Conservation (phyloP, 2,888 invertebrate species). For the Pyrocoelia pectoralis region DNA sequence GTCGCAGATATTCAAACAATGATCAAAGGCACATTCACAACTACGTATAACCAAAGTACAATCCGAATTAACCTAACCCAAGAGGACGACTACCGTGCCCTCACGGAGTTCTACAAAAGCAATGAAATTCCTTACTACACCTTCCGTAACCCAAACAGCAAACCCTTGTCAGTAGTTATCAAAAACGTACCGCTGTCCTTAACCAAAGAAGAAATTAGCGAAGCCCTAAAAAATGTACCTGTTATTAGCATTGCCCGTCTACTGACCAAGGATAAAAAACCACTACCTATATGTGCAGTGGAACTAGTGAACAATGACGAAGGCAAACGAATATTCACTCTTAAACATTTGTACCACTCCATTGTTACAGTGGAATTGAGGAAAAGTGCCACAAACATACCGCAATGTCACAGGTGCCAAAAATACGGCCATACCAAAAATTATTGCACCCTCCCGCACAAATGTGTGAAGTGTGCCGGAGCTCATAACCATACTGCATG, state of each 20-base stretch:
- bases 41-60: not conserved
- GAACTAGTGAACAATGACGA: conserved; percentile 6
- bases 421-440: conserved; percentile 19
- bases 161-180: conserved; percentile 13
- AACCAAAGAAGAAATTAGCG: conserved; percentile 7
- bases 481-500: conserved; percentile 13
- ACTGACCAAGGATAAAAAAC: conserved; percentile 8
- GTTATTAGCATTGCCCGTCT: conserved; percentile 11
- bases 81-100: not conserved
- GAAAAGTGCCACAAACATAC: not conserved
- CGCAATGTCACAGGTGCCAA: conserved; percentile 11
- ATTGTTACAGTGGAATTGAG: conserved; percentile 14
- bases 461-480: conserved; percentile 18
- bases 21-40: conserved; percentile 4
- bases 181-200: conserved; percentile 16
- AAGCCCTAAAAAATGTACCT: conserved; percentile 3
- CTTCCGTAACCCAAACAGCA: conserved; percentile 9
- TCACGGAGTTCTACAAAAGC: conserved; percentile 8
- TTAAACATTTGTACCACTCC: not conserved
- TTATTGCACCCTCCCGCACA: conserved; percentile 17
- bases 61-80: conserved; percentile 2
- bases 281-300: conserved; percentile 13
- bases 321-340: conserved; percentile 3
- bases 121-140: conserved; percentile 5
- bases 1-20: conserved; percentile 6